Evolutionary conservation across 2,113 vertebrate species (phyloP).

Genomic region (Elaphurus davidianus): DNA sequence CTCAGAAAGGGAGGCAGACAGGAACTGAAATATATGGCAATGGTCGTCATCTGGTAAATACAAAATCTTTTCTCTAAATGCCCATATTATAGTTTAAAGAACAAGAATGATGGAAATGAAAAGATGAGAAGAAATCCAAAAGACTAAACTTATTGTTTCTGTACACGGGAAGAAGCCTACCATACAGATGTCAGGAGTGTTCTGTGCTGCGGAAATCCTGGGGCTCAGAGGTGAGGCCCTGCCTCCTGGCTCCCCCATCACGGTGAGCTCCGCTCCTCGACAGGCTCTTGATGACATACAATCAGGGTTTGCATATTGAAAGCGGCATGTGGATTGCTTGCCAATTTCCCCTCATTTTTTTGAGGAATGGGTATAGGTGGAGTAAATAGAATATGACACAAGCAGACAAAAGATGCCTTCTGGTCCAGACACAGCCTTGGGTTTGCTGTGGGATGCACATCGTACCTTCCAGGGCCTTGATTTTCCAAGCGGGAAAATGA

Average conservation of each 20-base stretch:
- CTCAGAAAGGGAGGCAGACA: not conserved
- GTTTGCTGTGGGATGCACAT: not conserved
- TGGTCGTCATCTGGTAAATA: not conserved
- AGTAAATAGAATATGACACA: not conserved
- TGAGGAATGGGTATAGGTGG: not conserved
- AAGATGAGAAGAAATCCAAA: not conserved
- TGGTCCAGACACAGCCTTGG: fast-evolving
- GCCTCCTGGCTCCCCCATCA: too few relatives aligned
- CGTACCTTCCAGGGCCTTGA: fast-evolving
- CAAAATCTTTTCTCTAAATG: not conserved
- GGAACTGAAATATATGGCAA: not conserved
- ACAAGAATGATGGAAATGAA: not conserved
- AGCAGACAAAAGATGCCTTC: not conserved
- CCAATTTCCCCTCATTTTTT: not conserved
- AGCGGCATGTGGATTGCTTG: too few relatives aligned
- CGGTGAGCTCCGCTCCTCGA: fast-evolving
- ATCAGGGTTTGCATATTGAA: not conserved
- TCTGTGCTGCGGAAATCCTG: not conserved
- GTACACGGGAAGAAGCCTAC: fast-evolving
- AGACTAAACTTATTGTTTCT: not conserved
- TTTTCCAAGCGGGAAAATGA: not conserved
- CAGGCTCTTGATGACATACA: not conserved
- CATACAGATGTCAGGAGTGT: fast-evolving
- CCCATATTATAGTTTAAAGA: not conserved
- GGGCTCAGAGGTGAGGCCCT: fast-evolving